Conservation (phyloP, 1,140 invertebrate genomes). For the Drosophila melanica region DNA sequence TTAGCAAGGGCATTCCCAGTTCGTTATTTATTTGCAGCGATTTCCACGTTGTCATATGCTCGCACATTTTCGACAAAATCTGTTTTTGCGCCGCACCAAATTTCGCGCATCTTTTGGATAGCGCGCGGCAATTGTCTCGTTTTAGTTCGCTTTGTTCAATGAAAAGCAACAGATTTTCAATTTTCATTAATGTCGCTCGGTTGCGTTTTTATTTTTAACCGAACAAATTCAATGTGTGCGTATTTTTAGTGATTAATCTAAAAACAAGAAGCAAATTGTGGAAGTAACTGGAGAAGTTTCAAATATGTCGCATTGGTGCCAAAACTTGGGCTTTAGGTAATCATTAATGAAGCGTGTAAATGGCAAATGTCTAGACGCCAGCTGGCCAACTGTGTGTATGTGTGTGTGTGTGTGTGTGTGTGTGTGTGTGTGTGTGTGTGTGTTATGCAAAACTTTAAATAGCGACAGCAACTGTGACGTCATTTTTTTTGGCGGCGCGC, state of each 20-base stretch:
- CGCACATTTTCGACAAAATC: conserved; percentile 45
- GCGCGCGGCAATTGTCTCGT: conserved; percentile 34
- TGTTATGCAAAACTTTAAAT: conserved; percentile 47
- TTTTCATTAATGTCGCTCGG: conserved; percentile 4
- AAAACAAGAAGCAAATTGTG: neutral
- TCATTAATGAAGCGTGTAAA: conserved; percentile 23
- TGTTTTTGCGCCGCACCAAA: conserved; percentile 14
- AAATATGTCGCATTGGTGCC: conserved; percentile 68
- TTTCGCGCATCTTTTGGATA: conserved; percentile 18
- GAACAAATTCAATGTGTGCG: conserved; percentile 35
- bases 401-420: conserved; percentile 4
- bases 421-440: conserved; percentile 18
- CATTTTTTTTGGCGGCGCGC: conserved; percentile 3
- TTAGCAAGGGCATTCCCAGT: conserved; percentile 51
- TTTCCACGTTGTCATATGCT: conserved; percentile 19
- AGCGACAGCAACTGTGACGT: conserved; percentile 37
- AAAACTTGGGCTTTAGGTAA: conserved; percentile 72
- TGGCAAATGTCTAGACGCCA: conserved; percentile 54
- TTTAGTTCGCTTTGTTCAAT: conserved; percentile 66
- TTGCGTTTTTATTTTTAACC: conserved; percentile 58
- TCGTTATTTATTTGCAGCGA: conserved; percentile 19
- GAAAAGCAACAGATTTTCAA: conserved; percentile 55
- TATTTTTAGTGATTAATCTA: conserved; percentile 31
- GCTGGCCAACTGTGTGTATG: neutral
- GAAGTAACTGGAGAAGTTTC: neutral